phyloP scores from a whole-genome alignment of 92 coral and sea anemone genomes.

The Siderastrea siderea region DNA sequence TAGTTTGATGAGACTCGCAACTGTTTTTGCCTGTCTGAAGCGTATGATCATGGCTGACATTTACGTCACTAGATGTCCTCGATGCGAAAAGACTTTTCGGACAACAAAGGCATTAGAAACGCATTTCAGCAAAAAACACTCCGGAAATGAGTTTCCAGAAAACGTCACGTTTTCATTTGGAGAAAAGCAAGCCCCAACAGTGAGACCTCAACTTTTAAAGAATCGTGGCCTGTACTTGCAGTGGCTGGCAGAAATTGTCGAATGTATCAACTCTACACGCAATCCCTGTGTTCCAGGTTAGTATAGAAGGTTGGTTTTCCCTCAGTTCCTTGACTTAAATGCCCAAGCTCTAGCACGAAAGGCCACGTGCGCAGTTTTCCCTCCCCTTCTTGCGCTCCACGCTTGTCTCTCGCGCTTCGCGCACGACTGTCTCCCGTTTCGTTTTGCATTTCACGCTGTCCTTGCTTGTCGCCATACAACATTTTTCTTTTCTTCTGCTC shows the following conservation, averaged over 20 bases:
- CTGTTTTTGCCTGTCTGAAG: too few relatives aligned
- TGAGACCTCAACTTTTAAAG: conserved; percentile 17
- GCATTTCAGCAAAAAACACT: conserved; percentile 16
- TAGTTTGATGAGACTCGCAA: background rate
- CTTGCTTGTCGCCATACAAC: background rate
- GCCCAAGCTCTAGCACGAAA: background rate
- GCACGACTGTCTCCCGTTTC: background rate
- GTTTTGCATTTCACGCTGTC: background rate
- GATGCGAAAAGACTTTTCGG: conserved; percentile 5
- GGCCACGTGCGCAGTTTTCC: background rate
- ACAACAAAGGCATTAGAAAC: conserved; percentile 12
- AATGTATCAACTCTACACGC: conserved; percentile 8
- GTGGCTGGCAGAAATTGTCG: conserved; percentile 19
- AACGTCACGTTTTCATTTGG: conserved; percentile 16
- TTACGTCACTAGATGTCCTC: background rate
- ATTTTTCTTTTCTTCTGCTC: background rate
- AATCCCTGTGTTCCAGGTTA: conserved; percentile 39
- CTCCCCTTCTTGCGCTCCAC: background rate
- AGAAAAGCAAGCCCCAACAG: conserved; percentile 13
- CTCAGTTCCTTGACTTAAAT: conserved; percentile 1
- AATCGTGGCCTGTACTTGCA: background rate
- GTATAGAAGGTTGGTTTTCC: conserved; percentile 11
- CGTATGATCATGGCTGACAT: conserved; percentile 5
- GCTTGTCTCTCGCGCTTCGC: background rate
- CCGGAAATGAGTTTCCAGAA: conserved; percentile 10